Evolutionary conservation across 2,797 vertebrate genomes (phyloP), one percentile per base, ranked within the genome.

Genomic region (Cossypha polioptera): DNA sequence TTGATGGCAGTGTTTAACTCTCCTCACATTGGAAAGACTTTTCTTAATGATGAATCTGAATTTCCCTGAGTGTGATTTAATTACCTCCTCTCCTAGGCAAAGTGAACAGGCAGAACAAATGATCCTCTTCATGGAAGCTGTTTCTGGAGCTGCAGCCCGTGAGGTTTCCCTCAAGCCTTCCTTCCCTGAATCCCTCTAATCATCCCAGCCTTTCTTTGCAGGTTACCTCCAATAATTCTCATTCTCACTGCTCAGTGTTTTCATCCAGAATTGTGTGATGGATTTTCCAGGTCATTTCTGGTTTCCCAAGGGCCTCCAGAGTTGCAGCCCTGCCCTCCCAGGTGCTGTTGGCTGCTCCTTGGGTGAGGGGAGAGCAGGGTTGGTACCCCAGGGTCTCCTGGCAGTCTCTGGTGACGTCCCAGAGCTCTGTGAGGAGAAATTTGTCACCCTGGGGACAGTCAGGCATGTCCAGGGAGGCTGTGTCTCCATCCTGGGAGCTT

Each of bases 71-170:
- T 86, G 83, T 86, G 65, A 80, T 83, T 92, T 83, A 93, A 92
- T 94, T 88, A 80, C 76, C 43, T 43, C 40, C 25, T 71, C 57
- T 84, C 54, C 69, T 35, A 55, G 84, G 69, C 53, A 77, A 81
- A 86, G 84, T 36, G 84, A 93, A 77, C 65, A n/a, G 21, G 62
- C 57, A 80, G 80, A 84, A 90, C 65, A 86, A 91, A 94, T 92
- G 11, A 92, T 65, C 38, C 61, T 76, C 55, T 71, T 92, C 69
- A 54, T 28, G 87, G 76, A 74, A 78, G 48, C 33, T 62, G 36
- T 84, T 86, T n/a, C 57, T 69, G 69, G 68, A 90, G 35, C 48
- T 71, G 17, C 66, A 89, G 57, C 48, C 66, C 71, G n/a, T 45
- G 75, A 83, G 43, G 65, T 71, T 88, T 88, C 57, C 62, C 62